A percentile compares a stretch with the other conserved stretches of the same genome.
phyloP scores from a whole-genome alignment of 1,140 invertebrate genomes.

The Eupeodes corollae region DNA sequence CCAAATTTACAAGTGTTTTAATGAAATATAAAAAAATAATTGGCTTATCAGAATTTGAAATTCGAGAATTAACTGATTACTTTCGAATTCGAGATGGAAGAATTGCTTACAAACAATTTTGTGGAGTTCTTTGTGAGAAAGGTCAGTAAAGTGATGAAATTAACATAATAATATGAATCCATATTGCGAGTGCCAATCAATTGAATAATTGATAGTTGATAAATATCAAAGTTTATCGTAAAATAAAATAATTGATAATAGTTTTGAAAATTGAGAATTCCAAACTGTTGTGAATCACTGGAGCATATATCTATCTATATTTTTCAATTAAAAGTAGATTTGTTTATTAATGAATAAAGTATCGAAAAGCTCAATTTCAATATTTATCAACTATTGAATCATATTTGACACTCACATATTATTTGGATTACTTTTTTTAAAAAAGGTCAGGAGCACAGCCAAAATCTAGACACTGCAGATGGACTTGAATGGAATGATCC shows the following conservation, averaged over 20 bases:
- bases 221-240: background rate
- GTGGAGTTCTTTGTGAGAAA: conserved; percentile 53
- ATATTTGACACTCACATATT: no score
- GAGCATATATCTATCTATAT: no score
- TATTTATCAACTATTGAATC: no score
- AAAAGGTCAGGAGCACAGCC: conserved; percentile 40
- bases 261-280: background rate
- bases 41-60: conserved; percentile 54
- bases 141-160: conserved; percentile 16
- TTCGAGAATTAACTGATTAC: conserved; percentile 56
- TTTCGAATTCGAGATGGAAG: conserved; percentile 60
- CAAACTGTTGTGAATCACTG: no score
- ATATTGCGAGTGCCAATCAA: no score
- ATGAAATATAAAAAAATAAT: conserved; percentile 48
- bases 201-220: no score
- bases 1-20: conserved; percentile 55
- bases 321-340: no score
- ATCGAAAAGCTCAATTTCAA: no score
- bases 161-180: background rate
- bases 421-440: background rate
- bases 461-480: conserved; percentile 38
- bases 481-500: conserved; percentile 53
- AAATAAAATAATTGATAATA: background rate
- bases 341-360: no score
- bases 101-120: conserved; percentile 58